These are phyloP conservation scores for Hydroisotoma schaefferi DNA, from an alignment of 2,888 invertebrate genomes.

Conservation along the genomic window DNA sequence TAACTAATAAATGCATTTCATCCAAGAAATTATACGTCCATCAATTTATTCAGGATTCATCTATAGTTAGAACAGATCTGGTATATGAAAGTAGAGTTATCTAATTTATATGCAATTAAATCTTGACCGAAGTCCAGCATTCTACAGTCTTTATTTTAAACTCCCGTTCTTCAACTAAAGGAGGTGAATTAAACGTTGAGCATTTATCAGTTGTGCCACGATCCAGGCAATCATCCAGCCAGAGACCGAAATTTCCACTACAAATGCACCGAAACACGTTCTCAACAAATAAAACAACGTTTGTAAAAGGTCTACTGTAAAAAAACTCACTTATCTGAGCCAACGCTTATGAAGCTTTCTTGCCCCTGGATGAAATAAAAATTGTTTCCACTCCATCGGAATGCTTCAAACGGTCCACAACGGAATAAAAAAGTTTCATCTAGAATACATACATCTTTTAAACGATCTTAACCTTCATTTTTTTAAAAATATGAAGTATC, in stretches of 20 bases:
- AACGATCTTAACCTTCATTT: too few species aligned
- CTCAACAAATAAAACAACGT: too few species aligned
- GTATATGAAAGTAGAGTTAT: too few species aligned
- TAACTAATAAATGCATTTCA: too few species aligned
- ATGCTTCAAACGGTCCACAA: constrained; percentile 78
- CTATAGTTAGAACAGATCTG: too few species aligned
- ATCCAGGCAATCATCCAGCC: constrained; percentile 96
- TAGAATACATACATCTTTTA: too few species aligned
- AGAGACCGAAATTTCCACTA: constrained; percentile 94
- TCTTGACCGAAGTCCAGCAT: too few species aligned
- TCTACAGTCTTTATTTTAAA: constrained; percentile 96
- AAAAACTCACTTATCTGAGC: constrained; percentile 87
- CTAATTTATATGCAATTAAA: too few species aligned
- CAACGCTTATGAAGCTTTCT: constrained; percentile 88
- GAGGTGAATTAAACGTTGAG: constrained; percentile 94
- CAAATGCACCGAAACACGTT: constrained; percentile 49
- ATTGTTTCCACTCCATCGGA: constrained; percentile 98
- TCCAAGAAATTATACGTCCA: too few species aligned
- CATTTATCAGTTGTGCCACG: constrained; percentile 92
- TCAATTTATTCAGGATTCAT: too few species aligned
- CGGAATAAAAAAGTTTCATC: constrained; percentile 92
- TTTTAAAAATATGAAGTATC: too few species aligned
- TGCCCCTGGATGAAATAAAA: constrained; percentile 97
- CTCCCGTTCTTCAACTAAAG: constrained; percentile 87
- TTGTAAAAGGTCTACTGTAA: not conserved